Evolutionary conservation across 2,797 vertebrate species (phyloP), one percentile per base, ranked within the genome.

Genomic region (Tenualosa ilisha): DNA sequence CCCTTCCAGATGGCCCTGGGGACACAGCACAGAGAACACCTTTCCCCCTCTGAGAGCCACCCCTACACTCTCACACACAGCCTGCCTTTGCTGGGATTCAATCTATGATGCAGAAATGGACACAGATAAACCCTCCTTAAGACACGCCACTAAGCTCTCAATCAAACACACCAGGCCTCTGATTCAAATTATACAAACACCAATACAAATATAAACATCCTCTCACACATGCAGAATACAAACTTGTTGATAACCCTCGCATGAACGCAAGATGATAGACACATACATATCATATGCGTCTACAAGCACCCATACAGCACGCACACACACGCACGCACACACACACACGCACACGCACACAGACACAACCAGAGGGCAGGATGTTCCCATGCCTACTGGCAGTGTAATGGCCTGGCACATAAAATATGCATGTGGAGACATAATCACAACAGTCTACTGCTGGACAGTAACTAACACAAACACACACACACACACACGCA

Each of bases 341-440:
- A 65, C 82, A 75, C 46, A 37, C 81, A 26, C 37, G 0, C 51
- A 83, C 8, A 49, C 43, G 1, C 50, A 63, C 12, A 85, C 31
- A 79, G 13, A 46, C 65, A 81, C 59, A 86, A 54, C 85, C 81
- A 82, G 81, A 24, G 22, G 87, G 87, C 87, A 83, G 87, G 84
- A 65, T 86, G 84, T 83, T 86, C 88, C 84, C 72, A 86, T 87
- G 87, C 88, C 86, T 89, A 91, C 88, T 90, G 83, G 87, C 12
- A 81, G 90, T 88, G 90, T 86, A 87, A 91, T 75, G 85, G 89
- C 86, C 90, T 83, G 87, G 90, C 89, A 87, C 86, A 94, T 94
- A 90, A 94, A 94, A 95, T 92, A 95, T 94, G 91, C 91, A 94
- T 91, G 91, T 89, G 87, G 88, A 43, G 86, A 91, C 84, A 43